These are phyloP conservation scores for Chamaea fasciata DNA, from an alignment of 2,113 vertebrate genomes.

Conservation along the genomic window DNA sequence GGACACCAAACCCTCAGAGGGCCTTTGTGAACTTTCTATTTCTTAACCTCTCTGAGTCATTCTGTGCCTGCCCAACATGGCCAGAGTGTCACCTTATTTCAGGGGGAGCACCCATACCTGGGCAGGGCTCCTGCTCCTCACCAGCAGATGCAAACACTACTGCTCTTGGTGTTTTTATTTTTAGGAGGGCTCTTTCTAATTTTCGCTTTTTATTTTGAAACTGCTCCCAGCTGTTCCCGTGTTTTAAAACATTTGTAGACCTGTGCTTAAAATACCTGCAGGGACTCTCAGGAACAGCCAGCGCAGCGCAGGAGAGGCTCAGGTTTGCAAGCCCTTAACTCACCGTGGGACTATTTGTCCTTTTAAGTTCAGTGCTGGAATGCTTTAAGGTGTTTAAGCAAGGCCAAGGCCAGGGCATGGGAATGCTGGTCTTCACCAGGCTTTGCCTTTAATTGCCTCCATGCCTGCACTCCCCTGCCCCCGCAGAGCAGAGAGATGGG, in stretches of 20 bases:
- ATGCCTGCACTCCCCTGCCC: neutral
- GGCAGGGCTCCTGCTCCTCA: neutral
- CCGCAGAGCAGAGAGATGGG: neutral
- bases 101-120: neutral
- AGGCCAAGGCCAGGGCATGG: conserved; percentile 61
- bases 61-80: neutral
- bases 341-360: neutral
- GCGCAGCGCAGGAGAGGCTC: accelerated
- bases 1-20: neutral
- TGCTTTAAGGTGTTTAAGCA: conserved; percentile 33
- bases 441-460: neutral
- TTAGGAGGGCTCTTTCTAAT: neutral
- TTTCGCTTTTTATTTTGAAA: neutral
- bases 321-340: neutral
- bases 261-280: neutral
- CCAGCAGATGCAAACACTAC: neutral
- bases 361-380: neutral
- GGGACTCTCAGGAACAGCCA: neutral
- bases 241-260: neutral
- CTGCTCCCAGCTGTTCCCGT: accelerated
- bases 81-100: neutral
- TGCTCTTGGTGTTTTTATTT: neutral
- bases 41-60: neutral
- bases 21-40: neutral
- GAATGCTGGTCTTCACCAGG: neutral